These are phyloP conservation scores for Harpalus rubripes DNA, from an alignment of 2,888 invertebrate species.

Conservation along the genomic window DNA sequence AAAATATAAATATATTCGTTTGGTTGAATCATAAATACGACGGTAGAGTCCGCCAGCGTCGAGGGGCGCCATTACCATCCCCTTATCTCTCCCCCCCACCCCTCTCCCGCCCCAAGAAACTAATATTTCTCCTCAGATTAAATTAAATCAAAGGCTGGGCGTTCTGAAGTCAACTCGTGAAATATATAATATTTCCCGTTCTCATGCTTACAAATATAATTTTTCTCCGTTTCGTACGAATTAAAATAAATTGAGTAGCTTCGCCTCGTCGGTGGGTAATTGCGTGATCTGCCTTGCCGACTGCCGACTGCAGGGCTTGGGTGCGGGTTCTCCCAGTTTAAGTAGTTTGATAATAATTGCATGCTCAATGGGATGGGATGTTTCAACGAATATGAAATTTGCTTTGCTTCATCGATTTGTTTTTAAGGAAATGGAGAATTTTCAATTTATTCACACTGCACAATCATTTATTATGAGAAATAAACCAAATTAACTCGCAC, in stretches of 20 bases:
- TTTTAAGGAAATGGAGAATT: conserved; percentile 40
- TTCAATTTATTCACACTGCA: conserved; percentile 33
- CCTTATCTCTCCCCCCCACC: conserved; percentile 23
- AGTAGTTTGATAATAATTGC: conserved; percentile 51
- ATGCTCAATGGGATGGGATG: neutral
- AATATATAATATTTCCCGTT: conserved; percentile 74
- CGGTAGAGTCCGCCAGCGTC: conserved; percentile 25
- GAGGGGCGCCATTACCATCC: conserved; percentile 50
- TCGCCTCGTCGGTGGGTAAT: conserved; percentile 62
- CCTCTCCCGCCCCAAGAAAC: conserved; percentile 70
- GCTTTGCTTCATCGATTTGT: conserved; percentile 39
- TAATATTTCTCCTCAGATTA: conserved; percentile 77
- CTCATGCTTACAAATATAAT: conserved; percentile 74
- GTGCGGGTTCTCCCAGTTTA: conserved; percentile 1
- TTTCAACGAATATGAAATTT: conserved; percentile 30
- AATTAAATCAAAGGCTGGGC: conserved; percentile 77
- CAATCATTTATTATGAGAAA: conserved; percentile 36
- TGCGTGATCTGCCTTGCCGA: conserved; percentile 50
- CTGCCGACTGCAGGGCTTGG: neutral
- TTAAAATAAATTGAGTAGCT: conserved; percentile 78
- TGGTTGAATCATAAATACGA: conserved; percentile 54
- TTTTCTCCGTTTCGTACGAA: conserved; percentile 76
- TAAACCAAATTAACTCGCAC: conserved; percentile 8
- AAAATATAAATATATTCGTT: conserved; percentile 75
- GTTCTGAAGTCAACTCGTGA: conserved; percentile 69